Base-by-base conservation (phyloP, 92 coral and sea anemone species). In the Muricea muricata region DNA sequence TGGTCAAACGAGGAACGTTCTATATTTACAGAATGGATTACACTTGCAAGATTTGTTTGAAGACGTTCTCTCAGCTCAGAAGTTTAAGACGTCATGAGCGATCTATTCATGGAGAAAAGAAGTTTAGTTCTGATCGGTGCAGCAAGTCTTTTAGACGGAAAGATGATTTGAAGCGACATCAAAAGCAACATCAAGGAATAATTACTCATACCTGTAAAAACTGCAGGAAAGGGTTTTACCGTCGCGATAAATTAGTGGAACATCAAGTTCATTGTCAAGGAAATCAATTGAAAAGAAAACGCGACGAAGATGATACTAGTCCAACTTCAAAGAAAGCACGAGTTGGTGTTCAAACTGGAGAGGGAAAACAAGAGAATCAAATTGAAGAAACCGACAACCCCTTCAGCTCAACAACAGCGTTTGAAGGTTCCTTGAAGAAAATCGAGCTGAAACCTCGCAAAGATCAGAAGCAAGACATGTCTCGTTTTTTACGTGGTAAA, bases 381-480 rank as follows among this genome's bases (percentile, higher is more conserved):
- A 5, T 45, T 45, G 50, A 26, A 54, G 79, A n/a, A 10, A 25
- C 10, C 9, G 80, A 82, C 6, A 63, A 85, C 9, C 85, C 77
- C 7, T 85, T 78, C 63, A 52, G 42, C 8, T 0, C 35, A 14
- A 61, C 74, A 26, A 77, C 89, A 2, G 89, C 89, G 23, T 31
- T 84, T 31, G 30, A 61, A 30, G 84, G 60, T 14, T 7, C 45
- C 12, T 30, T 84, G 23, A 80, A 70, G 52, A 75, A 57, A 13
- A 56, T 73, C 52, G 77, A 88, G 45, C 61, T 23, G 35, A 68
- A 69, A 39, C 88, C 84, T 0, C 80, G 81, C 65, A 31, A 58
- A 8, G 28, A 84, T 14, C 84, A 83, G 25, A 88, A 84, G 42
- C 66, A 60, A 1, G 85, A 83, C 54, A 75, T 83, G 23, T 47